Conservation (phyloP, 1,140 invertebrate genomes). For the Caenorhabditis inopinata region DNA sequence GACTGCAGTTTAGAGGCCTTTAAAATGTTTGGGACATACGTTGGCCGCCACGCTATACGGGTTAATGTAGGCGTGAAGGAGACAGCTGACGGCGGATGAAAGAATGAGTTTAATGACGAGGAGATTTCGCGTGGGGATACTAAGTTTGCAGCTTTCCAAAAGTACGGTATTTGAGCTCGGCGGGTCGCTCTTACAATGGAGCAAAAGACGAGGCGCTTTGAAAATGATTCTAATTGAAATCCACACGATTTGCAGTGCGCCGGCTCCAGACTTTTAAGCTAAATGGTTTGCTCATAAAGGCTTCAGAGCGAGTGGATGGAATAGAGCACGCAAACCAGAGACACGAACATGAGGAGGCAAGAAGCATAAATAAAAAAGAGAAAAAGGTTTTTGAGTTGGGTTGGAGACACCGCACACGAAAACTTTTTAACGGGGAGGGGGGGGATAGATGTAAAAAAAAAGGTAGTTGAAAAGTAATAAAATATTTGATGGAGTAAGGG, state of each 20-base stretch:
- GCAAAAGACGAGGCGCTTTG: too few species aligned
- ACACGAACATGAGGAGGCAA: not conserved
- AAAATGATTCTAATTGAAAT: too few species aligned
- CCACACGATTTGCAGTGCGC: too few species aligned
- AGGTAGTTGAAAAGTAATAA: too few species aligned
- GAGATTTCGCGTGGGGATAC: not conserved
- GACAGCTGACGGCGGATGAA: too few species aligned
- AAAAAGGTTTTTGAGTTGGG: not conserved
- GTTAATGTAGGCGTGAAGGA: not conserved
- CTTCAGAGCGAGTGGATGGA: too few species aligned
- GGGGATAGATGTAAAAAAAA: too few species aligned
- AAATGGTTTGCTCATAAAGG: not conserved
- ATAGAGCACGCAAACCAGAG: not conserved
- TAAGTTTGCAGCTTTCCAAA: too few species aligned
- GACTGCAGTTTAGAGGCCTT: slow-evolving; percentile 21
- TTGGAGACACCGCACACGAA: not conserved
- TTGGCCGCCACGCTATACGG: not conserved
- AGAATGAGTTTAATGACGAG: not conserved
- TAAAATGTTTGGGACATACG: slow-evolving; percentile 13
- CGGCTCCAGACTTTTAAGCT: too few species aligned
- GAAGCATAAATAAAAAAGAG: not conserved
- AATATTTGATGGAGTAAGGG: too few species aligned
- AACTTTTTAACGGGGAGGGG: not conserved
- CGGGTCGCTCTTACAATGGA: too few species aligned
- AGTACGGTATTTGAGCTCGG: too few species aligned